phyloP scores from a whole-genome alignment of 1,140 invertebrate genomes.

The Neelides sp. region DNA sequence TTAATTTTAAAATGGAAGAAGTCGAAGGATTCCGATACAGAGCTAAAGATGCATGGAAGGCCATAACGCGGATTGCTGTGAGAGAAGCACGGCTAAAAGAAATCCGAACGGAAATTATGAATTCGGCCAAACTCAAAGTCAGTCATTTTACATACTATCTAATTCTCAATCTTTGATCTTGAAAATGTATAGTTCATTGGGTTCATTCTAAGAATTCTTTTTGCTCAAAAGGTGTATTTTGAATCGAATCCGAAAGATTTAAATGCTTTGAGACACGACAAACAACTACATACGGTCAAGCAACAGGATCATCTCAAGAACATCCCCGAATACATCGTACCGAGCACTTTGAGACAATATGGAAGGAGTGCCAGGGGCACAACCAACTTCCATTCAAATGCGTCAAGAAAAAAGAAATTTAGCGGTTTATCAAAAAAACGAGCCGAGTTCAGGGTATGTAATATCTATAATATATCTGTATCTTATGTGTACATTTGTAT shows the following conservation, averaged over 20 bases:
- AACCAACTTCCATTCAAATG: background rate
- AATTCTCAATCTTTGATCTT: background rate
- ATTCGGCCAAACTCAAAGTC: slow-evolving; percentile 82
- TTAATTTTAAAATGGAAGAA: slow-evolving; percentile 87
- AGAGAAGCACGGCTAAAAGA: slow-evolving; percentile 86
- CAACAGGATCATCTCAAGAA: slow-evolving; percentile 73
- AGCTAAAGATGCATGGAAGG: slow-evolving; percentile 82
- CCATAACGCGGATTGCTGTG: slow-evolving; percentile 81
- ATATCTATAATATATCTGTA: background rate
- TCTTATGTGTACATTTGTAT: background rate
- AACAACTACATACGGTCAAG: slow-evolving; percentile 72
- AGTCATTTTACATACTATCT: background rate
- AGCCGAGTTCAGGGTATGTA: background rate
- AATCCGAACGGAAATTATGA: slow-evolving; percentile 87
- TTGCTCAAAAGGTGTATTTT: slow-evolving; percentile 61
- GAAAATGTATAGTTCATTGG: slow-evolving; percentile 4
- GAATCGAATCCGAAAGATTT: slow-evolving; percentile 87
- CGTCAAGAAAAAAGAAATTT: slow-evolving; percentile 1
- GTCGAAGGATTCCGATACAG: slow-evolving; percentile 91
- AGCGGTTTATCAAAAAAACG: slow-evolving; percentile 7
- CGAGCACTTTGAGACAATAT: slow-evolving; percentile 52
- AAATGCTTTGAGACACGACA: slow-evolving; percentile 78
- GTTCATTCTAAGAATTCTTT: background rate
- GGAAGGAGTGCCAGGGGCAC: slow-evolving; percentile 30
- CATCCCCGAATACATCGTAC: slow-evolving; percentile 88